Evolutionary conservation across 1,140 invertebrate species (phyloP), one percentile per base, ranked within the genome.

Genomic region (Whitmania pigra): DNA sequence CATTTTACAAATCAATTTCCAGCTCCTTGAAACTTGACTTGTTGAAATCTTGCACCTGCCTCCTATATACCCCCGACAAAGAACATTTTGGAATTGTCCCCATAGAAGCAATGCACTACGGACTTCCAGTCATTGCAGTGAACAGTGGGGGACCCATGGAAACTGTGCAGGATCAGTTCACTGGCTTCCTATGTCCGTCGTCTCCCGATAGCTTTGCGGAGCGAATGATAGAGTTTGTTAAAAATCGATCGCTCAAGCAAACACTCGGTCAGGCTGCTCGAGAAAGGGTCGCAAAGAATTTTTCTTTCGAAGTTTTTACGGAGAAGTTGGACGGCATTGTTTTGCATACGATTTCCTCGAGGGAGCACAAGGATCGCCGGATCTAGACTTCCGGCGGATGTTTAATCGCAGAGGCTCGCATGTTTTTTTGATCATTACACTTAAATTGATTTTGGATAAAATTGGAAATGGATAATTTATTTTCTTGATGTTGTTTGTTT

Each of bases 21-120:
- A 93, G 97, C 81, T 83, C 86, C 69, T 85, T 89, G 57, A 97
- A 97, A 83, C 85, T 90, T 31, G 85, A 88, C 6, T 81, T 98
- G 22, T 82, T 99, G 5, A 84, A 87, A 67, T 80, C 87, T 72
- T 88, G 89, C 78, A 85, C 87, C 75, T 88, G 89, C 78, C 82
- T 99, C 6, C 77, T 99, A 20, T 99, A 99, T 76, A 99, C 97
- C 25, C 97, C 97, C 6, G 86, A 88, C 0, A 92, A 92, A 80
- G 97, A 99, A 81, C 97, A 99, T 84, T 99, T 99, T 87, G 97
- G 97, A 7, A 99, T 99, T 79, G 97, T 99, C 11, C 97, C 97
- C 1, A 83, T 99, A 69, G 97, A 99, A 85, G 94, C 95, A 0
- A 99, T 99, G 97, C 93, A 92, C 79, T 88, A 89, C 78, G 83